phyloP scores from a whole-genome alignment of 23 tunicate genomes.

The Diplosoma virens region DNA sequence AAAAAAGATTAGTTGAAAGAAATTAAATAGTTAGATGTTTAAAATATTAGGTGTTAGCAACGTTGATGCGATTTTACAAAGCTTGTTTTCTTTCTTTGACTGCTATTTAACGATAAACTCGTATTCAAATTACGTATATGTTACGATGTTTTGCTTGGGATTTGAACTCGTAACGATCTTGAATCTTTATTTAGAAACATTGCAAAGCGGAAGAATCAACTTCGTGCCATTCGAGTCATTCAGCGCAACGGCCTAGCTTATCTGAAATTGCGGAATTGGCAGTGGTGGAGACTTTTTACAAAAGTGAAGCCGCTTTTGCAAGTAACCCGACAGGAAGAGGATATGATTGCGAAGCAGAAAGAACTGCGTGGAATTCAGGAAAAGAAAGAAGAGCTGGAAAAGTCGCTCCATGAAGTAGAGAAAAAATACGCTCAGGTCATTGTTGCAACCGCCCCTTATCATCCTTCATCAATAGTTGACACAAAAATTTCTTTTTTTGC shows the following conservation, averaged over 20 bases:
- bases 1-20: too few species aligned
- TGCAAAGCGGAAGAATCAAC: slow-evolving; percentile 91
- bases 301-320: slow-evolving; percentile 97
- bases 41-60: too few species aligned
- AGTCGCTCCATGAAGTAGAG: slow-evolving; percentile 55
- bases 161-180: too few species aligned
- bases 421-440: slow-evolving; percentile 73
- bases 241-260: slow-evolving; percentile 97
- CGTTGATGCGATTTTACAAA: too few species aligned
- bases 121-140: too few species aligned
- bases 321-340: slow-evolving; percentile 89
- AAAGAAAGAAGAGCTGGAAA: slow-evolving; percentile 61
- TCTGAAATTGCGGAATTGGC: slow-evolving; percentile 97
- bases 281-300: slow-evolving; percentile 99
- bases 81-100: too few species aligned
- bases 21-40: too few species aligned
- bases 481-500: too few species aligned
- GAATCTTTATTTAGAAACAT: slow-evolving; percentile 70
- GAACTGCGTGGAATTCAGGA: slow-evolving; percentile 67
- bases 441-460: too few species aligned
- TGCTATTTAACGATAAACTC: too few species aligned
- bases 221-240: slow-evolving; percentile 94
- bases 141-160: too few species aligned
- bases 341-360: slow-evolving; percentile 67
- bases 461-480: too few species aligned